These are phyloP conservation scores for Microctenopoma stevenorrisi DNA, from an alignment of 2,797 vertebrate genomes.

Conservation along the genomic window DNA sequence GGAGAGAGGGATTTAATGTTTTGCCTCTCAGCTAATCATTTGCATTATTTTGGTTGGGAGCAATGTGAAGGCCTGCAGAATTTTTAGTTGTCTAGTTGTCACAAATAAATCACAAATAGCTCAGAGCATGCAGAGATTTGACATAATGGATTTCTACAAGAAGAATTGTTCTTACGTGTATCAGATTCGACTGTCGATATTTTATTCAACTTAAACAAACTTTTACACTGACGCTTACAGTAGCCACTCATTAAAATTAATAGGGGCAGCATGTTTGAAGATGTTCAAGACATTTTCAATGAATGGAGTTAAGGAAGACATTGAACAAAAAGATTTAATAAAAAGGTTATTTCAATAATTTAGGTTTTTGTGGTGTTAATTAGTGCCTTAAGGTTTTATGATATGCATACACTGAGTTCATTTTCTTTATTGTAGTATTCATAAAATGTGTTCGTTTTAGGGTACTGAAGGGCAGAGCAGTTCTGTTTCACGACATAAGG, in stretches of 20 bases:
- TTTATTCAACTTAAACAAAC: slow-evolving; percentile 3
- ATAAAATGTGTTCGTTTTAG: background rate
- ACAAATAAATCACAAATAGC: slow-evolving; percentile 13
- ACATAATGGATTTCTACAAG: slow-evolving; percentile 35
- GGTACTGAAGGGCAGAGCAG: background rate
- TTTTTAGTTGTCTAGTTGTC: slow-evolving; percentile 32
- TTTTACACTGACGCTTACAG: background rate
- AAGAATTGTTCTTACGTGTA: slow-evolving; percentile 17
- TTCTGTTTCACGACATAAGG: background rate
- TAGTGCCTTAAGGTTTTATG: background rate
- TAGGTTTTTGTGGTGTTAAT: background rate
- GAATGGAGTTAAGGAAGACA: too few relatives aligned
- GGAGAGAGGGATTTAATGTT: slow-evolving; percentile 43
- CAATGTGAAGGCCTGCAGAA: slow-evolving; percentile 37
- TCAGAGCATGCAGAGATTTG: slow-evolving; percentile 30
- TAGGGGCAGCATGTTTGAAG: background rate
- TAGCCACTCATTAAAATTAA: background rate
- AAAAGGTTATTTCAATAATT: background rate
- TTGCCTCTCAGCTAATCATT: slow-evolving; percentile 39
- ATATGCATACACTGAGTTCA: background rate
- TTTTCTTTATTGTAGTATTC: background rate
- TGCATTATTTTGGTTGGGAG: slow-evolving; percentile 52
- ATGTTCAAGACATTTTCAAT: background rate
- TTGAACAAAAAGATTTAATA: too few relatives aligned
- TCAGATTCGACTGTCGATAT: background rate